Conservation (phyloP, 2,888 invertebrate species). For the Abrostola triplasia region DNA sequence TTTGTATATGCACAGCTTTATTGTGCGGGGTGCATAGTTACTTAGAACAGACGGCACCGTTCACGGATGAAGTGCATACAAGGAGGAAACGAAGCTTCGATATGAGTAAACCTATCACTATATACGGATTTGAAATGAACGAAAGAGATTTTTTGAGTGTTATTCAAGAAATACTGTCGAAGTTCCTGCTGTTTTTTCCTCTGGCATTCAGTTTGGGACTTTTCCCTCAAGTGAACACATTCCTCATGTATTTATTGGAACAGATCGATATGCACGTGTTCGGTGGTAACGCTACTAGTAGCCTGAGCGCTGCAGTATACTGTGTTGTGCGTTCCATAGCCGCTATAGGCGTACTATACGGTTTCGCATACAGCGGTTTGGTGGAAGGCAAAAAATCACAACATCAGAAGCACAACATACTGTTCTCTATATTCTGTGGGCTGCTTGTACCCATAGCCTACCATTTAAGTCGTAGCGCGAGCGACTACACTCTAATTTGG, state of each 20-base stretch:
- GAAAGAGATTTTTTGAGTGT: constrained; percentile 89
- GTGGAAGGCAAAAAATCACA: constrained; percentile 95
- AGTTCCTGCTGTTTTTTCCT: constrained; percentile 96
- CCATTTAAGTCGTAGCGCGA: constrained; percentile 97
- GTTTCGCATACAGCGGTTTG: constrained; percentile 95
- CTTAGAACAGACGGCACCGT: constrained; percentile 68
- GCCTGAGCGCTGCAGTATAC: constrained; percentile 94
- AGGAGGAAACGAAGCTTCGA: constrained; percentile 73
- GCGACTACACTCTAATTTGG: constrained; percentile 97
- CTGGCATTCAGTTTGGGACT: constrained; percentile 97
- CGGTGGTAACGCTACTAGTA: constrained; percentile 96
- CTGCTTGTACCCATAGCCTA: constrained; percentile 96
- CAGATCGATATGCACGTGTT: constrained; percentile 97
- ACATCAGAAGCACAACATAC: constrained; percentile 90
- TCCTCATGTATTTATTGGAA: constrained; percentile 98
- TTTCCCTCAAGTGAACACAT: constrained; percentile 99
- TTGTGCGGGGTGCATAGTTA: constrained; percentile 82
- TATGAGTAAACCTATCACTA: constrained; percentile 71
- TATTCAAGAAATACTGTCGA: constrained; percentile 92
- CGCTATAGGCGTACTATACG: constrained; percentile 94
- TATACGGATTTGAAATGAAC: constrained; percentile 84
- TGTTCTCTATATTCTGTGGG: constrained; percentile 98
- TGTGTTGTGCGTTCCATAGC: constrained; percentile 94
- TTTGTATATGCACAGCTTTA: constrained; percentile 92
- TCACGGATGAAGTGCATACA: constrained; percentile 60